A percentile compares a stretch with the other conserved stretches of the same genome.
Evolutionary conservation across 2,797 vertebrate species (phyloP).

Genomic region (Amblyraja radiata): DNA sequence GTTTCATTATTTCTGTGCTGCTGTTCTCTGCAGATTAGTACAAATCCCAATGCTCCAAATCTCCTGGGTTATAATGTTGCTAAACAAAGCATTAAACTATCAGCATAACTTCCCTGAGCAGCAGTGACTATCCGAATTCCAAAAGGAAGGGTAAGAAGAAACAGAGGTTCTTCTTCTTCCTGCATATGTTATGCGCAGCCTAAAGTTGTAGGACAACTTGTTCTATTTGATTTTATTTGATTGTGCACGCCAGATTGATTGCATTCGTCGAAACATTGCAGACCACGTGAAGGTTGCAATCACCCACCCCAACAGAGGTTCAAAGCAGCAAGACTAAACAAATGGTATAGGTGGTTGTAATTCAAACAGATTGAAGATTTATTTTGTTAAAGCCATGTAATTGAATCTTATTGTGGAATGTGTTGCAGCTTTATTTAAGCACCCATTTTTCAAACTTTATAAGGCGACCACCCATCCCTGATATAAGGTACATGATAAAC

Average conservation of each 20-base stretch:
- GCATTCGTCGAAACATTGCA: too few species aligned
- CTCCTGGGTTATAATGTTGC: background rate
- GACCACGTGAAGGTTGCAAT: too few species aligned
- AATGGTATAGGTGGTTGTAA: background rate
- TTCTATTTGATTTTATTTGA: too few species aligned
- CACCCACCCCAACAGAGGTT: background rate
- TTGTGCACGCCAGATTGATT: too few species aligned
- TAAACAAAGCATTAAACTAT: slow-evolving; percentile 27
- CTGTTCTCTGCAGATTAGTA: background rate
- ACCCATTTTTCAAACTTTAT: background rate
- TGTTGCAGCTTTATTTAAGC: too few species aligned
- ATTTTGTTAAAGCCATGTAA: background rate
- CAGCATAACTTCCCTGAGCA: background rate
- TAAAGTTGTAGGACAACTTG: too few species aligned
- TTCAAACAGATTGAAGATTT: background rate
- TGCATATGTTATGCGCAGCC: too few species aligned
- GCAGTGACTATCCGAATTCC: background rate
- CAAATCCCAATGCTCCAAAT: background rate
- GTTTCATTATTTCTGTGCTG: background rate
- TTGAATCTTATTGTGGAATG: background rate
- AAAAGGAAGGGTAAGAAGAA: background rate
- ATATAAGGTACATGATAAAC: background rate
- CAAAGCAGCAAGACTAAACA: background rate
- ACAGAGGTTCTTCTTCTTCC: background rate
- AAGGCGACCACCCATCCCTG: background rate